These are phyloP conservation scores for Tragulus kanchil DNA, from an alignment of 2,113 vertebrate species.

Conservation along the genomic window DNA sequence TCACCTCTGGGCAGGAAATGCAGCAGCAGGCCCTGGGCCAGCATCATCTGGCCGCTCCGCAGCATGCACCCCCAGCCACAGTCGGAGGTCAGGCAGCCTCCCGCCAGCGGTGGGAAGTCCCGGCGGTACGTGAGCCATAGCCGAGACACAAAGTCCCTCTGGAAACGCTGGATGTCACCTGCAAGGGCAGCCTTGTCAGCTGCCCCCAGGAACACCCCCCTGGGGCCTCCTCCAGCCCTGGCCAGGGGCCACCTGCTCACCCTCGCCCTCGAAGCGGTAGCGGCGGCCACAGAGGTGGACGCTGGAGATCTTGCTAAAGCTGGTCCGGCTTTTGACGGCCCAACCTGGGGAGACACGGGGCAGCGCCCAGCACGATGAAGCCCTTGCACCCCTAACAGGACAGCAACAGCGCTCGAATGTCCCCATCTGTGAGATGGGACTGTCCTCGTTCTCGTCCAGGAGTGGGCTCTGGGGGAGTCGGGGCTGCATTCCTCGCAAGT, in stretches of 20 bases:
- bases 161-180: conserved; percentile 93
- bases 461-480: not conserved
- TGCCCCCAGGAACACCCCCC: not conserved
- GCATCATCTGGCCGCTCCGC: conserved; percentile 95
- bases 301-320: conserved; percentile 93
- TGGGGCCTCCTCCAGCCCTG: not conserved
- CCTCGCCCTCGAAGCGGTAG: conserved; percentile 91
- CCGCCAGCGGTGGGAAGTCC: conserved; percentile 93
- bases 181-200: conserved; percentile 15
- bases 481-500: not conserved
- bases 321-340: conserved; percentile 93
- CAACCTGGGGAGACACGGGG: conserved; percentile 88
- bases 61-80: conserved; percentile 98
- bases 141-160: conserved; percentile 91
- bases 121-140: conserved; percentile 95
- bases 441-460: not conserved
- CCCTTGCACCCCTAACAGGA: not conserved
- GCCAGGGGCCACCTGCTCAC: conserved; percentile 83
- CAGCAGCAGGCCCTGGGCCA: conserved; percentile 93
- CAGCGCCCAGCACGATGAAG: not conserved
- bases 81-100: conserved; percentile 93
- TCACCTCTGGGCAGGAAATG: conserved; percentile 93
- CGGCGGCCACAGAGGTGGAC: conserved; percentile 91
- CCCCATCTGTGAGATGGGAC: not conserved
- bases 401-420: not conserved